These are phyloP conservation scores for Drosophila kohkoa DNA, from an alignment of 1,140 invertebrate species.

Conservation along the genomic window DNA sequence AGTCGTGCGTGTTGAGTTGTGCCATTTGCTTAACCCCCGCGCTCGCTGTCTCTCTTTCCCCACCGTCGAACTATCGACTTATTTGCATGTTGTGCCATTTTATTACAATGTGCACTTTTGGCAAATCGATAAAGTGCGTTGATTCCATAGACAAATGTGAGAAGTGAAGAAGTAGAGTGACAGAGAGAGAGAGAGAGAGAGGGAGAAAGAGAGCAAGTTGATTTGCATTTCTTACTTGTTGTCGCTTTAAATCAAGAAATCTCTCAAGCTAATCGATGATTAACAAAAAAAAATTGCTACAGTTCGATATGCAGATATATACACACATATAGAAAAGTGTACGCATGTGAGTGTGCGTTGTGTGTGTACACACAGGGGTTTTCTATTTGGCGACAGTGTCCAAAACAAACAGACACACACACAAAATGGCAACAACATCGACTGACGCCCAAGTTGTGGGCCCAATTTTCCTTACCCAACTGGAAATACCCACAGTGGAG, in stretches of 20 bases:
- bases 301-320: conserved; percentile 23
- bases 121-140: conserved; percentile 56
- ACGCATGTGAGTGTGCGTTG: conserved; percentile 2
- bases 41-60: neutral
- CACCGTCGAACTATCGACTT: conserved; percentile 50
- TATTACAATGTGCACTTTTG: conserved; percentile 38
- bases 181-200: neutral
- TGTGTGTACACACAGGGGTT: conserved; percentile 38
- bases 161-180: neutral
- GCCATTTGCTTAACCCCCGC: conserved; percentile 9
- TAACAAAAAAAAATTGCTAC: conserved; percentile 20
- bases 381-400: conserved; percentile 77
- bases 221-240: conserved; percentile 17
- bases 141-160: conserved; percentile 17
- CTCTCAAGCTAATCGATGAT: conserved; percentile 45
- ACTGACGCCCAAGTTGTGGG: conserved; percentile 30
- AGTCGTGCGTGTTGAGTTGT: conserved; percentile 52
- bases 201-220: neutral
- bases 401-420: conserved; percentile 56
- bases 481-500: conserved; percentile 52
- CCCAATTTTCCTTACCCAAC: conserved; percentile 38
- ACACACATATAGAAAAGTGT: conserved; percentile 13
- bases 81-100: conserved; percentile 77
- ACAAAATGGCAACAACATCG: conserved; percentile 76
- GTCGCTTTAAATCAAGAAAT: conserved; percentile 34